Conservation (phyloP, 2,888 invertebrate genomes). For the Alloscopus bannaensis region DNA sequence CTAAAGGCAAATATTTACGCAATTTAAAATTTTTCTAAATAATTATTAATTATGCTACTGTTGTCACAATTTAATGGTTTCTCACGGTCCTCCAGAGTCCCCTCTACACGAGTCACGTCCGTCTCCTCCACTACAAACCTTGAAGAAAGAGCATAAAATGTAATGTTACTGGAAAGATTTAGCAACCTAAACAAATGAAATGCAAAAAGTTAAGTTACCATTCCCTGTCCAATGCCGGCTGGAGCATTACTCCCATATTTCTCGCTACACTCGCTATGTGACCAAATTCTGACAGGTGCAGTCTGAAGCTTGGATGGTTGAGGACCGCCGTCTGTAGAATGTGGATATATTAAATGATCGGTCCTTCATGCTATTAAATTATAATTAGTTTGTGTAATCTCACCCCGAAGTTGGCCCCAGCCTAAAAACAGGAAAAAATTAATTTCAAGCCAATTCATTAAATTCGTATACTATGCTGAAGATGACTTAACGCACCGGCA, state of each 20-base stretch:
- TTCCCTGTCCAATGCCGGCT: conserved; percentile 87
- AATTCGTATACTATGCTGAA: neutral
- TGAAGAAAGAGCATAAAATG: too few species aligned
- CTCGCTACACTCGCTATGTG: conserved; percentile 84
- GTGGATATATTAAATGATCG: too few species aligned
- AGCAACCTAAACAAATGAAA: too few species aligned
- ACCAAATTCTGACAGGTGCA: conserved; percentile 90
- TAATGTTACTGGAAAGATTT: too few species aligned
- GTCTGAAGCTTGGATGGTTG: conserved; percentile 89
- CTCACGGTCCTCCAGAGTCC: conserved; percentile 37
- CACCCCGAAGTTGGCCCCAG: conserved; percentile 31
- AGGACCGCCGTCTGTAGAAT: conserved; percentile 81
- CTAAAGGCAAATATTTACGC: neutral
- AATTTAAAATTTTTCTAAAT: neutral
- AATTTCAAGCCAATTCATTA: neutral
- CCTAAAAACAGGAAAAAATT: conserved; percentile 1
- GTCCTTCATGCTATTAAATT: conserved; percentile 25
- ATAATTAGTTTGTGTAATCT: neutral
- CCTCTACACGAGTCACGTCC: conserved; percentile 63
- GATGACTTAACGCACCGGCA: conserved; percentile 60
- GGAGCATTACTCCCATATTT: conserved; percentile 92
- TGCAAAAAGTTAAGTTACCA: too few species aligned
- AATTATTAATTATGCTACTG: neutral
- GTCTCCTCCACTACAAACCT: too few species aligned
- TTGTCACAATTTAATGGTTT: neutral